phyloP scores from a whole-genome alignment of 1,140 invertebrate species.

The Anastrepha ludens region DNA sequence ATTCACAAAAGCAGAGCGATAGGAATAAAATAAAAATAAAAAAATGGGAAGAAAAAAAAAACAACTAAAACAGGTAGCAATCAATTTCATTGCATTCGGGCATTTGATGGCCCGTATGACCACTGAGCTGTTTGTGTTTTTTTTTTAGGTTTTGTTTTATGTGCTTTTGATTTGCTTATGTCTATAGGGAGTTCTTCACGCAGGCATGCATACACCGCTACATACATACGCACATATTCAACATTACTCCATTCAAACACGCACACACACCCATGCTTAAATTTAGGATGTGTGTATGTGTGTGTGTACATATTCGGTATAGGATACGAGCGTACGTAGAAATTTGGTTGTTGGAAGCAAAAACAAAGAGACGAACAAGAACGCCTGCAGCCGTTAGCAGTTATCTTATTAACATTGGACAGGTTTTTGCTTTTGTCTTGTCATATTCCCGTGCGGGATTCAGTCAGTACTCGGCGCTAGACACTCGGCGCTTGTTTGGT shows the following conservation, averaged over 20 bases:
- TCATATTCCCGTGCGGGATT: slow-evolving; percentile 26
- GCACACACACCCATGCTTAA: neutral
- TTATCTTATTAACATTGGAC: slow-evolving; percentile 51
- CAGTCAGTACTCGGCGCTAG: slow-evolving; percentile 20
- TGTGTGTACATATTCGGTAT: neutral
- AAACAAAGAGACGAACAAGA: neutral
- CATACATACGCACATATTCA: neutral
- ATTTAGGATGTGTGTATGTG: too few species aligned
- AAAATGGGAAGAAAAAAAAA: neutral
- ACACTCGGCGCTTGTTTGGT: neutral
- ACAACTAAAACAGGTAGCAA: slow-evolving; percentile 55
- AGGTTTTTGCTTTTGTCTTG: slow-evolving; percentile 29
- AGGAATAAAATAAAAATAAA: slow-evolving; percentile 8
- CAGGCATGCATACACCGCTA: neutral
- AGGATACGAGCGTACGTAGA: slow-evolving; percentile 14
- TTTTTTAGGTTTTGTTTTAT: slow-evolving; percentile 23
- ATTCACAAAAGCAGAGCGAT: neutral
- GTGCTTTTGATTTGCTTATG: slow-evolving; percentile 48
- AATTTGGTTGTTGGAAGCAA: slow-evolving; percentile 32
- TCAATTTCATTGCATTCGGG: slow-evolving; percentile 55
- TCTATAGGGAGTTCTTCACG: slow-evolving; percentile 5
- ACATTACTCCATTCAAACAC: neutral
- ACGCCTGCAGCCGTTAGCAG: slow-evolving; percentile 13
- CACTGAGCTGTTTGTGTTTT: neutral
- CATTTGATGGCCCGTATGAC: slow-evolving; percentile 31